Percentiles rank a stretch among this genome's conserved stretches.
These are phyloP conservation scores for Lota lota DNA, from an alignment of 2,113 vertebrate species.

Conservation along the genomic window DNA sequence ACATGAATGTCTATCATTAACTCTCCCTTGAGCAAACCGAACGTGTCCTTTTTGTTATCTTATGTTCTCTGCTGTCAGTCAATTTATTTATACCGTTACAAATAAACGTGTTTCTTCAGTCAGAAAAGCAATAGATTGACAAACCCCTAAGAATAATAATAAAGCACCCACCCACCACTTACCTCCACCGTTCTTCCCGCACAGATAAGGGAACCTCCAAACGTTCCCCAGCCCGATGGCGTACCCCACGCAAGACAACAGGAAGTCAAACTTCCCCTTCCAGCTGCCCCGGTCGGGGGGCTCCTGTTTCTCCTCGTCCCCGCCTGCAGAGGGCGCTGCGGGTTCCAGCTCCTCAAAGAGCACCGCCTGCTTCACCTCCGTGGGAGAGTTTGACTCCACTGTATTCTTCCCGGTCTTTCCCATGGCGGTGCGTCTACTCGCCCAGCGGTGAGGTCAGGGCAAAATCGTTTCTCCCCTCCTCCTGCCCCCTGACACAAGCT, in stretches of 20 bases:
- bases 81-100: too few relatives aligned
- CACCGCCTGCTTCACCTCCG: conserved; percentile 74
- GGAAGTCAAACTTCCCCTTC: conserved; percentile 90
- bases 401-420: conserved; percentile 80
- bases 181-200: conserved; percentile 92
- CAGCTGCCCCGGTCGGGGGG: conserved; percentile 82
- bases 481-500: conserved; percentile 5
- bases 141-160: background rate
- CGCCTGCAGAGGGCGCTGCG: conserved; percentile 15
- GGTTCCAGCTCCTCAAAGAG: conserved; percentile 69
- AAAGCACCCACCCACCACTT: conserved; percentile 31
- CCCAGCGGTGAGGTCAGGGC: background rate
- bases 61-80: too few relatives aligned
- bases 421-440: conserved; percentile 59
- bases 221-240: conserved; percentile 89
- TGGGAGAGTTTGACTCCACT: conserved; percentile 78
- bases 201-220: conserved; percentile 91
- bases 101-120: too few relatives aligned
- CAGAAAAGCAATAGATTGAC: too few relatives aligned
- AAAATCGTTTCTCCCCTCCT: conserved; percentile 7
- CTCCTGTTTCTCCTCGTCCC: conserved; percentile 55
- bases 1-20: too few relatives aligned
- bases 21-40: too few relatives aligned
- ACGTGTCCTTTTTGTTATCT: too few relatives aligned
- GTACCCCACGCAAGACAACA: conserved; percentile 87